These are phyloP conservation scores for Pristionchus exspectatus DNA, from an alignment of 2,888 invertebrate species.

Conservation along the genomic window DNA sequence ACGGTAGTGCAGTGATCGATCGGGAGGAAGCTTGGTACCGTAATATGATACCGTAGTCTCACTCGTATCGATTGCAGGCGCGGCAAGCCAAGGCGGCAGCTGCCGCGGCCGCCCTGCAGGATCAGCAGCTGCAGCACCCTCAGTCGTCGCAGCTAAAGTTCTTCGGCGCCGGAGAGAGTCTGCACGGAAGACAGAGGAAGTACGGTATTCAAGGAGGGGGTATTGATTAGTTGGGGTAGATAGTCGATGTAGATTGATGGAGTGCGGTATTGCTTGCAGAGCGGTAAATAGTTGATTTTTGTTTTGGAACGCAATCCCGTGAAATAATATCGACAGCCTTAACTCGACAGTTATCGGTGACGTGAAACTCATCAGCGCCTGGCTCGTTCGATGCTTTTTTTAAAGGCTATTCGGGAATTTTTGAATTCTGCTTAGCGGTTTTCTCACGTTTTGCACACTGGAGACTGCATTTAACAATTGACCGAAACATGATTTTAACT, in stretches of 20 bases:
- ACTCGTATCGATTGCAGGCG: slow-evolving; percentile 30
- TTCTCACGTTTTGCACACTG: too few relatives aligned
- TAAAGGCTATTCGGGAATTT: too few relatives aligned
- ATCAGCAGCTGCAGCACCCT: neutral
- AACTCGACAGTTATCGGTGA: too few relatives aligned
- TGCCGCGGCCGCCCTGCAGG: neutral
- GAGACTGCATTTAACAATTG: too few relatives aligned
- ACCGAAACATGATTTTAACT: too few relatives aligned
- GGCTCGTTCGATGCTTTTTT: too few relatives aligned
- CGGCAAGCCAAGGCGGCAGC: too few relatives aligned
- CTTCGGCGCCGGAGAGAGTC: slow-evolving; percentile 65
- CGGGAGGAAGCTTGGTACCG: neutral
- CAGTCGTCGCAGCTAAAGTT: neutral
- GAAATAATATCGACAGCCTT: too few relatives aligned
- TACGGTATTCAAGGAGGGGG: slow-evolving; percentile 55
- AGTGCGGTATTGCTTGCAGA: neutral
- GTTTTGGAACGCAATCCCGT: too few relatives aligned
- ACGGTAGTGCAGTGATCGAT: neutral
- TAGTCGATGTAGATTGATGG: neutral
- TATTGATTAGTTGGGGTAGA: neutral
- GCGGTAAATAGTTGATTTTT: neutral
- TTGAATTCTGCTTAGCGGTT: too few relatives aligned
- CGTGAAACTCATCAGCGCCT: too few relatives aligned
- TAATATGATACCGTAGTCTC: slow-evolving; percentile 30
- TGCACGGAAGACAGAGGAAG: slow-evolving; percentile 76